Base-by-base conservation (phyloP, 1,140 invertebrate genomes). In the Drosophila pachea region DNA sequence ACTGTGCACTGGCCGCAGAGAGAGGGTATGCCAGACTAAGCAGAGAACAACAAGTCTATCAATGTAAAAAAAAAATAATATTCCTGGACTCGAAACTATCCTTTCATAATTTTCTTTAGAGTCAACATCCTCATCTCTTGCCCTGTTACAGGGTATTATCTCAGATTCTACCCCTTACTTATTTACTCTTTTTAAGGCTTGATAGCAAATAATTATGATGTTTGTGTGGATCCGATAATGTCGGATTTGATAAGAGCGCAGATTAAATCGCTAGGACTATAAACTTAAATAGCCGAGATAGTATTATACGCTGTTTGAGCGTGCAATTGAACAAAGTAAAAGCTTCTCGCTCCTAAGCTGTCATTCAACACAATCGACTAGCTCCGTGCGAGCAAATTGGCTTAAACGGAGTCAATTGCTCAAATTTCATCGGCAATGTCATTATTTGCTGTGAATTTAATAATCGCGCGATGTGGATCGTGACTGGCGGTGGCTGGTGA, bases 201-300 rank as follows among this genome's bases (percentile, higher is more conserved):
- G 9, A 68, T 33, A 53, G 11, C 29, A 33, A 33, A 12, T 35
- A 29, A 49, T 50, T 45, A 52, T 0, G 2, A 9, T 14, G 52
- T 48, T 5, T 5, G 29, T 49, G 55, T 33, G 35, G 43, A 7
- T 33, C 53, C 35, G 54, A 59, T 58, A 50, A 61, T 8, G 31
- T 11, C 11, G 12, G 9, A 14, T 16, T 16, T 68, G 66, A 68
- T 64, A 68, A 56, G 32, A 43, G 36, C 31, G 16, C 59, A 43
- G 31, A 49, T 55, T 31, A 56, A 31, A 55, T 64, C 9, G 52
- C n/a, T 42, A n/a, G 16, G 29, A 29, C 32, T 14, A 16, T 8
- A 7, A 47, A 32, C 43, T 53, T 49, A 55, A 8, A 8, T 29
- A 36, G 22, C 3, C 22, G 22, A 22, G 22, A 29, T 29, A 33